Percentiles rank a stretch among this genome's conserved stretches.
Evolutionary conservation across 1,140 invertebrate genomes (phyloP).

Genomic region (Triops cancriformis): DNA sequence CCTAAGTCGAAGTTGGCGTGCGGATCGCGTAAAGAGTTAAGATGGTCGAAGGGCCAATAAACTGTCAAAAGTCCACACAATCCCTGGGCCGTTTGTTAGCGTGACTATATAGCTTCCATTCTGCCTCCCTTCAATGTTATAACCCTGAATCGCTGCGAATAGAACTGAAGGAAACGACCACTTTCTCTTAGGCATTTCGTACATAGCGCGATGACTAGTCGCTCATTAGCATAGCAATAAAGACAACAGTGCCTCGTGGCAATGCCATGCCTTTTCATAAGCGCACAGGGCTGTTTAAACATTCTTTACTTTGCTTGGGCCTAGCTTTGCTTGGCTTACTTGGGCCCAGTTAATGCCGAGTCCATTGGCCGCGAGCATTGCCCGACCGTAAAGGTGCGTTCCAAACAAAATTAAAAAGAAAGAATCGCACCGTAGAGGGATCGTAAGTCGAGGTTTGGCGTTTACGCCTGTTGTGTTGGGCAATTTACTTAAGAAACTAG

Average conservation of each 20-base stretch:
- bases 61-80: neutral
- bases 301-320: too few relatives aligned
- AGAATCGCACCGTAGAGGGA: too few relatives aligned
- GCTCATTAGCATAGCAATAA: neutral
- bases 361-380: too few relatives aligned
- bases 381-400: too few relatives aligned
- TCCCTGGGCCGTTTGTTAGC: neutral
- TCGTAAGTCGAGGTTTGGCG: too few relatives aligned
- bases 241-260: neutral
- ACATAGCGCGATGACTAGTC: neutral
- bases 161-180: neutral
- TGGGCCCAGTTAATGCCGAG: too few relatives aligned
- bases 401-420: too few relatives aligned
- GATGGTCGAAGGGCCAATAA: neutral
- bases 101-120: conserved; percentile 1
- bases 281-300: too few relatives aligned
- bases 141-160: neutral
- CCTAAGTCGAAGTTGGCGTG: neutral
- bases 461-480: too few relatives aligned
- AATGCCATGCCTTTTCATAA: neutral
- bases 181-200: neutral
- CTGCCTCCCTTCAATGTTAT: neutral
- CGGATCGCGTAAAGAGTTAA: neutral
- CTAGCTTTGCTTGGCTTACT: too few relatives aligned
- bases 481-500: too few relatives aligned